Evolutionary conservation across 2,888 invertebrate genomes (phyloP).

Genomic region (Gymnocheta viridis): DNA sequence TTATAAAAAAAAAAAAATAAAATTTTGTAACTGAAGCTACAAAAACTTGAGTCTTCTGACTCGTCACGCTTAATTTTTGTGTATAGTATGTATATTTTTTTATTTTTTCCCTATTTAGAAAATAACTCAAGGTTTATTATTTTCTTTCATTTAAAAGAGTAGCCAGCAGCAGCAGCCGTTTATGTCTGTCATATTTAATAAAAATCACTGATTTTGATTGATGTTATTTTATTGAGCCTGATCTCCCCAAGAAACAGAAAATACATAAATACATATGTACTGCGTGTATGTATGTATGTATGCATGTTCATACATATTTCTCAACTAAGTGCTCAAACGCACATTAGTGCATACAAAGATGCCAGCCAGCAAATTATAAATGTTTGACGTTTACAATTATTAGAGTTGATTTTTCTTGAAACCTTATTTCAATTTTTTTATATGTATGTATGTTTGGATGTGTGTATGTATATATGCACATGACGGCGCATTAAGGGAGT

Average conservation of each 20-base stretch:
- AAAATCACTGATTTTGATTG: conserved; percentile 81
- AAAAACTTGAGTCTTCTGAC: conserved; percentile 22
- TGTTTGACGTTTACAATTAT: conserved; percentile 20
- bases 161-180: conserved; percentile 70
- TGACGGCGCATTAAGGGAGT: conserved; percentile 19
- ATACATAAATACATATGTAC: background rate
- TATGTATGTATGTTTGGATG: background rate
- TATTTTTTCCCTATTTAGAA: conserved; percentile 14
- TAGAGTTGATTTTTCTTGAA: conserved; percentile 37
- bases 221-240: conserved; percentile 73
- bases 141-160: conserved; percentile 48
- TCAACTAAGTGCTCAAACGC: background rate
- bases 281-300: background rate
- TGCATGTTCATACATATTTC: background rate
- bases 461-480: background rate
- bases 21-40: background rate
- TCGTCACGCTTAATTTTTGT: background rate
- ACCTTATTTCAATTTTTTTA: background rate
- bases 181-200: conserved; percentile 80
- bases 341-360: background rate
- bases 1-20: background rate
- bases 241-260: background rate
- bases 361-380: conserved; percentile 11
- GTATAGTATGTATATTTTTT: background rate
- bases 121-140: conserved; percentile 54